Base-by-base conservation (phyloP, 2,888 invertebrate genomes). In the Mystacides longicornis region DNA sequence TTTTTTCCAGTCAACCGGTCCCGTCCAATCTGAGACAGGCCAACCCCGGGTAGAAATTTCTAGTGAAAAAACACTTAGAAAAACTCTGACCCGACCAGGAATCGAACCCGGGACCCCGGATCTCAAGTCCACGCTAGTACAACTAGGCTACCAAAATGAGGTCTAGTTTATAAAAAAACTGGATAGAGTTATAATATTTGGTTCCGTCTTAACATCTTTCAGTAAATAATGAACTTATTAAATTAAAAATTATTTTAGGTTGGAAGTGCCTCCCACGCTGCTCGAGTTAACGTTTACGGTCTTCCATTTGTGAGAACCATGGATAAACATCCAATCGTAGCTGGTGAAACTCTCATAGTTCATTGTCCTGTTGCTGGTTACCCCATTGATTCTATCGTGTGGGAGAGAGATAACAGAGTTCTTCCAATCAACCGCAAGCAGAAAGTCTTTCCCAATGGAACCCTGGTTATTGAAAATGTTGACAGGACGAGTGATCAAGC, bases 321-420 rank as follows among this genome's bases (percentile, higher is more conserved):
- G 93, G 91, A 92, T 70, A 93, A 93, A 72, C 89, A 92, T 65
- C 89, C 93, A 23, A 93, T 93, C 61, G 92, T 94, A 31, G 93
- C 93, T 54, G 93, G 93, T 52, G 91, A 93, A 69, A 91, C 86
- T 19, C 79, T 95, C 61, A 82, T 89, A 61, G 89, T 93, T 1
- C 89, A 91, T 64, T 96, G 96, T 69, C 94, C 94, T 0, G 95
- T 94, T 37, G 93, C 95, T 60, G 96, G 96, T 37, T 93, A 93
- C 73, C 96, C 96, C 9, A 91, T 96, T 62, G 90, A 93, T 66
- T 86, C 87, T 48, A 91, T 95, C 65, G 89, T 90, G n/a, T 97
- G 96, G 96, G 93, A 93, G 74, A 82, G 93, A 72, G 91, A 93
- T 82, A 86, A 85, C 66, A 85, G 92, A 56, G 84, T 87, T 20